Evolutionary conservation across 2,797 vertebrate species (phyloP).

Genomic region (Forpus xanthops): DNA sequence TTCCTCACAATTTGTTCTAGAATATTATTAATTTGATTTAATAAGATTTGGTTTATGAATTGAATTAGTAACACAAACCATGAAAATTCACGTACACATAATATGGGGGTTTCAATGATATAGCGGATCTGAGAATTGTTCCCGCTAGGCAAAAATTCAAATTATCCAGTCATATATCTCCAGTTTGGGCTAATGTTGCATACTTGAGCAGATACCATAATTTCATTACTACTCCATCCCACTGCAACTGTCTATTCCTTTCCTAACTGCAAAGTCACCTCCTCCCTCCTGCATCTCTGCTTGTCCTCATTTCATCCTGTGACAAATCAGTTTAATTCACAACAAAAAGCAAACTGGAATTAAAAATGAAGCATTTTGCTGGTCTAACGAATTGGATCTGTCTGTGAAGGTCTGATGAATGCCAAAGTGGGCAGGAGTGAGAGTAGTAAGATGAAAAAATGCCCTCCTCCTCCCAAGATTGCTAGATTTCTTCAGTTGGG

Average conservation of each 20-base stretch:
- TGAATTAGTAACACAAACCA: not conserved
- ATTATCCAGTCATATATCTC: not conserved
- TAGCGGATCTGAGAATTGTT: not conserved
- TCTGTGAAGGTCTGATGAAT: not conserved
- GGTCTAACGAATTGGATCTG: not conserved
- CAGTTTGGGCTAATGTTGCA: not conserved
- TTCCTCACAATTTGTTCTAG: not conserved
- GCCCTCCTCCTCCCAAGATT: not conserved
- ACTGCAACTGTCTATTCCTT: not conserved
- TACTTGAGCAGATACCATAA: not conserved
- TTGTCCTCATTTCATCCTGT: not conserved
- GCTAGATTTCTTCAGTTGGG: not conserved
- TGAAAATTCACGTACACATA: not conserved
- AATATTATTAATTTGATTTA: not conserved
- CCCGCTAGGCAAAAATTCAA: not conserved
- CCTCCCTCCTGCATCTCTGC: not conserved
- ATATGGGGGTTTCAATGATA: not conserved
- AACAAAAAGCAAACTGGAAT: not conserved
- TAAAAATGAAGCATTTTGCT: not conserved
- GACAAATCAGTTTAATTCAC: not conserved
- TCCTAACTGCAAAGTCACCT: not conserved
- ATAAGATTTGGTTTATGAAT: not conserved
- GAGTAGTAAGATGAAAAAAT: not conserved
- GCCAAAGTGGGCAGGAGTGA: not conserved
- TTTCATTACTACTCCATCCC: not conserved